Percentiles rank a stretch among this genome's conserved stretches.
Conservation (phyloP, 2,888 invertebrate species). For the Drosophila robusta region DNA sequence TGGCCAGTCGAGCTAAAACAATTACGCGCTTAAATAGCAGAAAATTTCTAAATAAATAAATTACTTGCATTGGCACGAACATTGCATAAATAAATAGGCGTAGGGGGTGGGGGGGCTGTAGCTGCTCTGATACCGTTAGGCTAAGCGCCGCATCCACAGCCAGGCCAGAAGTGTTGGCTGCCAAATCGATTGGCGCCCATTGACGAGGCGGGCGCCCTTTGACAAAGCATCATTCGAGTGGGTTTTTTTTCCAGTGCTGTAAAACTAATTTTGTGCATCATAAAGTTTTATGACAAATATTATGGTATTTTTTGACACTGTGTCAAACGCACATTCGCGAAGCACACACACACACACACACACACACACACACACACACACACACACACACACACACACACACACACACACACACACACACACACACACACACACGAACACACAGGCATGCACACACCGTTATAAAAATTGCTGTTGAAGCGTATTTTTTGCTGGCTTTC, state of each 20-base stretch:
- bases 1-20: conserved; percentile 60
- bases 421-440: conserved; percentile 1
- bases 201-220: conserved; percentile 31
- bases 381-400: conserved; percentile 2
- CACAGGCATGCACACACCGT: conserved; percentile 1
- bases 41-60: conserved; percentile 73
- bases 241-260: conserved; percentile 56
- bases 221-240: conserved; percentile 23
- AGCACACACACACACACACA: conserved; percentile 7
- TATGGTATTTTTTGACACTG: conserved; percentile 68
- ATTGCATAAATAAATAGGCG: conserved; percentile 46
- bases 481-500: conserved; percentile 44
- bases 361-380: background rate
- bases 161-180: conserved; percentile 33
- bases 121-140: conserved; percentile 10
- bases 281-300: conserved; percentile 77
- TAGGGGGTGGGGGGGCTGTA: background rate
- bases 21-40: conserved; percentile 72
- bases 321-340: conserved; percentile 60
- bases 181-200: conserved; percentile 60
- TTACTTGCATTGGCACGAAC: conserved; percentile 38
- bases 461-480: conserved; percentile 61
- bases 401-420: conserved; percentile 12
- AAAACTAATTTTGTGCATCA: conserved; percentile 77
- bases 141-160: conserved; percentile 14